phyloP scores from a whole-genome alignment of 2,888 invertebrate species.

The Hofmannophila pseudospretella region DNA sequence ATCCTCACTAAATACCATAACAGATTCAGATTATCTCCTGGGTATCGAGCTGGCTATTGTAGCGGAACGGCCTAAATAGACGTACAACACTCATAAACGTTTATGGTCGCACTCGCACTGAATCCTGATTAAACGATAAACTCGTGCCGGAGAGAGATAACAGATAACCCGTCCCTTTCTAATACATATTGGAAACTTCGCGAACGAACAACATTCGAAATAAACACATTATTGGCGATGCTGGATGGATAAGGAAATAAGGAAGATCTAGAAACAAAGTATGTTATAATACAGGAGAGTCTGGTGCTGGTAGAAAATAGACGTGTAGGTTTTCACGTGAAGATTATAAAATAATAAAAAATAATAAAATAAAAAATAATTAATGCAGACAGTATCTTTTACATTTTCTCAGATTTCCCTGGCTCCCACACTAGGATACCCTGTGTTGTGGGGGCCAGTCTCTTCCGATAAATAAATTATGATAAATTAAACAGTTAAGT shows the following conservation, averaged over 20 bases:
- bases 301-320: too few species aligned
- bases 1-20: background rate
- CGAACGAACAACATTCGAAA: background rate
- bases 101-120: conserved; percentile 25
- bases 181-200: background rate
- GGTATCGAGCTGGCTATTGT: conserved; percentile 7
- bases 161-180: background rate
- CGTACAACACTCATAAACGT: conserved; percentile 26
- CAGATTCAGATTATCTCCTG: conserved; percentile 8
- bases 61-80: conserved; percentile 16
- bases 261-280: background rate
- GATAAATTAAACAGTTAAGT: too few species aligned
- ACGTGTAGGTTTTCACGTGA: too few species aligned
- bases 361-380: too few species aligned
- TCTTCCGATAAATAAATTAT: too few species aligned
- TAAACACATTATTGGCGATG: background rate
- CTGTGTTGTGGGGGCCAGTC: too few species aligned
- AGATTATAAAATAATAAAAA: too few species aligned
- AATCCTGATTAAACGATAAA: conserved; percentile 27
- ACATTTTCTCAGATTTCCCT: too few species aligned
- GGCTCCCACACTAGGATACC: too few species aligned
- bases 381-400: too few species aligned
- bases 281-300: background rate
- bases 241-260: too few species aligned
- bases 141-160: conserved; percentile 1